phyloP scores from a whole-genome alignment of 2,113 vertebrate species.

The Sinocyclocheilus anshuiensis region DNA sequence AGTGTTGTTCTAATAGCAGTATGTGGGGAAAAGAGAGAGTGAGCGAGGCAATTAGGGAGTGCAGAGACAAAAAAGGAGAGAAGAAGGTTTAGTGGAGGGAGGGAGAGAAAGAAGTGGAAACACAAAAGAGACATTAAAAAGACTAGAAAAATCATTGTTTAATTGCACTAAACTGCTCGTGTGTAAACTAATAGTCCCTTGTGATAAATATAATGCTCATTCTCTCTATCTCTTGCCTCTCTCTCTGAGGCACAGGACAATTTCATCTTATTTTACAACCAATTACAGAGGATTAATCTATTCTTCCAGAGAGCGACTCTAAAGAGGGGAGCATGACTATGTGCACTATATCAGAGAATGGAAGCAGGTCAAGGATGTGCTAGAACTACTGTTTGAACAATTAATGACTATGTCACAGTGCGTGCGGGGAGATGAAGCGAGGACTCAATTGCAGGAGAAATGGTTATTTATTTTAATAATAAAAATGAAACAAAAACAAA shows the following conservation, averaged over 20 bases:
- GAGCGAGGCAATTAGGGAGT: slow-evolving; percentile 4
- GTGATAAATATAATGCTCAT: slow-evolving; percentile 50
- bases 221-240: slow-evolving; percentile 44
- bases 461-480: too few relatives aligned
- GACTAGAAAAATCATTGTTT: slow-evolving; percentile 47
- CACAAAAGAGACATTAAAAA: slow-evolving; percentile 26
- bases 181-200: slow-evolving; percentile 53
- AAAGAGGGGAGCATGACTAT: slow-evolving; percentile 42
- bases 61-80: slow-evolving; percentile 35
- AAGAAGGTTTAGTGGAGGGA: slow-evolving; percentile 36
- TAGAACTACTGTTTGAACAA: background rate
- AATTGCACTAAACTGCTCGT: slow-evolving; percentile 52
- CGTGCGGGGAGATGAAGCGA: too few relatives aligned
- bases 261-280: slow-evolving; percentile 56
- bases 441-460: too few relatives aligned
- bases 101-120: slow-evolving; percentile 3
- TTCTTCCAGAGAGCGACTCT: slow-evolving; percentile 37
- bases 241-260: slow-evolving; percentile 52
- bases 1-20: slow-evolving; percentile 20
- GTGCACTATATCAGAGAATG: slow-evolving; percentile 34
- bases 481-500: too few relatives aligned
- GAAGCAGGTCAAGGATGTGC: background rate
- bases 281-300: slow-evolving; percentile 56
- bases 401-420: too few relatives aligned
- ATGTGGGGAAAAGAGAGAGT: background rate